Conservation (phyloP, 2,888 invertebrate genomes). For the Patella pellucida region DNA sequence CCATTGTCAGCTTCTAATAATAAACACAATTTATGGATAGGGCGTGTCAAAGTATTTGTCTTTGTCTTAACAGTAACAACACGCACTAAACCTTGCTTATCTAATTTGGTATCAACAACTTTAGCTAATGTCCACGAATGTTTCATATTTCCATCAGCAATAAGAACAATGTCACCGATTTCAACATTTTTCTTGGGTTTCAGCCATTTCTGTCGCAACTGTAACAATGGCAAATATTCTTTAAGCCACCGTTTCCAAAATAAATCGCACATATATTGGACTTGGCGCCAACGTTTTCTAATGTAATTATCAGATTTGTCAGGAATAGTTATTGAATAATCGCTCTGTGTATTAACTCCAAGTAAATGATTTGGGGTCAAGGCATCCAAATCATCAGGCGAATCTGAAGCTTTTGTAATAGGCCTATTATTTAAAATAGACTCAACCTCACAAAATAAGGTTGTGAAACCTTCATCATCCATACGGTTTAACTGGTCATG, state of each 20-base stretch:
- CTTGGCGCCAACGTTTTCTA: constrained; percentile 35
- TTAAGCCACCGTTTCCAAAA: constrained; percentile 34
- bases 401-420: constrained; percentile 24
- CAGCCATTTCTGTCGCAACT: too few relatives aligned
- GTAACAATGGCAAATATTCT: constrained; percentile 23
- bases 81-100: too few relatives aligned
- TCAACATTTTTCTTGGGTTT: too few relatives aligned
- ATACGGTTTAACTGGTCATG: constrained; percentile 20
- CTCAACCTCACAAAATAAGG: constrained; percentile 36
- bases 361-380: constrained; percentile 38
- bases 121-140: too few relatives aligned
- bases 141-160: too few relatives aligned
- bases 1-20: too few relatives aligned
- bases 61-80: too few relatives aligned
- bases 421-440: constrained; percentile 33
- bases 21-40: too few relatives aligned
- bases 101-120: too few relatives aligned
- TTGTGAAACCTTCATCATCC: constrained; percentile 34
- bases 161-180: too few relatives aligned
- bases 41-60: too few relatives aligned
- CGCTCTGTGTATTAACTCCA: constrained; percentile 3
- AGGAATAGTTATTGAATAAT: constrained; percentile 30
- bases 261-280: constrained; percentile 37
- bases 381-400: constrained; percentile 26
- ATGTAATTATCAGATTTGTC: constrained; percentile 30